Percentiles rank a stretch among this genome's conserved stretches.
phyloP scores from a whole-genome alignment of 2,113 vertebrate genomes.

The Brachyhypopomus gauderio region DNA sequence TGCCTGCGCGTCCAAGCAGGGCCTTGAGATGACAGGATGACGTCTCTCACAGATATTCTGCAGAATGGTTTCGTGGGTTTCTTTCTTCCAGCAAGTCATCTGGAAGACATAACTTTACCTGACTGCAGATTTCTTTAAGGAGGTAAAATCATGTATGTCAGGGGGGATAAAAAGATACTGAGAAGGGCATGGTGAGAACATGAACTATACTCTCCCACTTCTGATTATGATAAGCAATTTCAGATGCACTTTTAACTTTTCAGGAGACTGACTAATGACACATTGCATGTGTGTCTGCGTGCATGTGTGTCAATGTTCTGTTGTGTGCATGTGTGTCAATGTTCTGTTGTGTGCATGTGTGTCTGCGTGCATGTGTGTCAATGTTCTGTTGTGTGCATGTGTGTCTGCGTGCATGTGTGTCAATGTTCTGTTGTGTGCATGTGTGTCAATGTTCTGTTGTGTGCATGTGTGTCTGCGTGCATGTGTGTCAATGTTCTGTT shows the following conservation, averaged over 20 bases:
- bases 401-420: constrained; percentile 1
- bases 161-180: constrained; percentile 20
- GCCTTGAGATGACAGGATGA: constrained; percentile 39
- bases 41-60: constrained; percentile 32
- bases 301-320: not conserved
- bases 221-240: constrained; percentile 11
- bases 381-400: not conserved
- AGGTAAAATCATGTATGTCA: constrained; percentile 35
- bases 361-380: not conserved
- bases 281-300: constrained; percentile 9
- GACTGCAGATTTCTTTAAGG: constrained; percentile 51
- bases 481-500: not conserved
- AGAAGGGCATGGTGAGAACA: constrained; percentile 49
- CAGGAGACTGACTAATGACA: constrained; percentile 51
- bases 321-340: constrained; percentile 12
- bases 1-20: constrained; percentile 39
- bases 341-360: not conserved
- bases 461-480: constrained; percentile 10
- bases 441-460: no score
- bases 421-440: no score
- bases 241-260: constrained; percentile 50
- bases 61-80: constrained; percentile 21
- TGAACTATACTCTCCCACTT: constrained; percentile 41
- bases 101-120: constrained; percentile 64
- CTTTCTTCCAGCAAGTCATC: constrained; percentile 55